Percentiles rank a stretch among this genome's conserved stretches.
Conservation (phyloP, 2,888 invertebrate genomes). For the Strigamia transsilvanica region DNA sequence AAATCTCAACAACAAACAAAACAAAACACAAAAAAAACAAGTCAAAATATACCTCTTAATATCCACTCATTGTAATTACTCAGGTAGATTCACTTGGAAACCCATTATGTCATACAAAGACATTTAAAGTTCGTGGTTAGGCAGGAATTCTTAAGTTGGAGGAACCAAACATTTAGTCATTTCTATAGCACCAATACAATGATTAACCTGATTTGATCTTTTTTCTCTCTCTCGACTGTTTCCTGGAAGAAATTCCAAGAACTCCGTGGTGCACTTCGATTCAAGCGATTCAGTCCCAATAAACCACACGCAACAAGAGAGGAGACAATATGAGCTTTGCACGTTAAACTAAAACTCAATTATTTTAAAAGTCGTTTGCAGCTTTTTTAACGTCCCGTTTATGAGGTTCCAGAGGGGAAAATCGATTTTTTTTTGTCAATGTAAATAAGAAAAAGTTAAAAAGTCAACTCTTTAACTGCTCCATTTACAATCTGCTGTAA, state of each 20-base stretch:
- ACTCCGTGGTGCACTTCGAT: not conserved
- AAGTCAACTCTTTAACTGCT: conserved; percentile 35
- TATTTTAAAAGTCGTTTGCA: conserved; percentile 6
- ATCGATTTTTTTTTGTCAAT: not conserved
- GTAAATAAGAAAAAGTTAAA: conserved; percentile 40
- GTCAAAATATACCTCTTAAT: not conserved
- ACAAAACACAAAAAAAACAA: not conserved
- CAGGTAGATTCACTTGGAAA: conserved; percentile 42
- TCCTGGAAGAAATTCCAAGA: conserved; percentile 33
- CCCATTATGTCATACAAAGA: not conserved
- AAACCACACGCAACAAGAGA: not conserved
- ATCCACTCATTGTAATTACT: conserved; percentile 40
- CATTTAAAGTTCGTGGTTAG: not conserved
- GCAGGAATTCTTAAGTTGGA: too few relatives aligned
- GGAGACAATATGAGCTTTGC: not conserved
- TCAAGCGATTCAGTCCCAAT: not conserved
- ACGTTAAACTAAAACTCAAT: conserved; percentile 1
- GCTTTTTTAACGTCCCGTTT: not conserved
- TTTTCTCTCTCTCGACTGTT: not conserved
- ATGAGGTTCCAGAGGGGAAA: not conserved
- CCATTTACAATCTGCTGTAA: conserved; percentile 25
- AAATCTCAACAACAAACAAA: conserved; percentile 12
- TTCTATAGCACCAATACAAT: not conserved
- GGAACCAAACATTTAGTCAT: too few relatives aligned
- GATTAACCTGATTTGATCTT: not conserved